Evolutionary conservation across 1,140 invertebrate species (phyloP).

Genomic region (Drosophila navojoa): DNA sequence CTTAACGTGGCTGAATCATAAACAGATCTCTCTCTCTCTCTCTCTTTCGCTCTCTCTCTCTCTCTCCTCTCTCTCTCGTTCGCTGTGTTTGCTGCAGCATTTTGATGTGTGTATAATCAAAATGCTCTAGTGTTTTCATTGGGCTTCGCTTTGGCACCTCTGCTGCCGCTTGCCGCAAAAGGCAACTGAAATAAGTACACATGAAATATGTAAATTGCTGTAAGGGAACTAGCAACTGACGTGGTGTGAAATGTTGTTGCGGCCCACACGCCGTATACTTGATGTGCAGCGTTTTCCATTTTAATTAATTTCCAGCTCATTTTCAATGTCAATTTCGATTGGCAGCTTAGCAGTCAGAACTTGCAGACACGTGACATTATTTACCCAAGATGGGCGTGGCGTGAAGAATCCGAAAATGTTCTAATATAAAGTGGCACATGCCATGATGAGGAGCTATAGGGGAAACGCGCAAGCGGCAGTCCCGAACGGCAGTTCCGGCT

Average conservation of each 20-base stretch:
- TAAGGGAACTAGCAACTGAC: too few relatives aligned
- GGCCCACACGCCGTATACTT: constrained; percentile 25
- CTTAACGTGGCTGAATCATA: constrained; percentile 60
- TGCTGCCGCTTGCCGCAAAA: constrained; percentile 12
- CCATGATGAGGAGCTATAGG: constrained; percentile 7
- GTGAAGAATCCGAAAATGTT: constrained; percentile 50
- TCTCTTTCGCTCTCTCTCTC: constrained; percentile 13
- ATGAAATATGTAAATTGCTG: constrained; percentile 38
- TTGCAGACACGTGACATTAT: constrained; percentile 26
- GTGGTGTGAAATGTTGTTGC: constrained; percentile 27
- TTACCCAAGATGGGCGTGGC: constrained; percentile 46
- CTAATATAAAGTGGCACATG: constrained; percentile 37
- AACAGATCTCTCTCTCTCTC: constrained; percentile 34
- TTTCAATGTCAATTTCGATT: constrained; percentile 45
- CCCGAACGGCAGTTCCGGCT: constrained; percentile 68
- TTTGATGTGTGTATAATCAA: constrained; percentile 67
- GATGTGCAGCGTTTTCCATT: constrained; percentile 25
- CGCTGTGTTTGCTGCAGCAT: constrained; percentile 43
- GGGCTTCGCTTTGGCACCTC: constrained; percentile 22
- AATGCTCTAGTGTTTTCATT: constrained; percentile 36
- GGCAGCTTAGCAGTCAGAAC: constrained; percentile 5
- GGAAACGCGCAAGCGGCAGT: constrained; percentile 29
- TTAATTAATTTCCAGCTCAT: constrained; percentile 60
- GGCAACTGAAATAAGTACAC: constrained; percentile 18
- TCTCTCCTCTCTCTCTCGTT: background rate